A percentile compares a stretch with the other conserved stretches of the same genome.
Conservation (phyloP, 1,140 invertebrate genomes). For the Bombus terrestris region DNA sequence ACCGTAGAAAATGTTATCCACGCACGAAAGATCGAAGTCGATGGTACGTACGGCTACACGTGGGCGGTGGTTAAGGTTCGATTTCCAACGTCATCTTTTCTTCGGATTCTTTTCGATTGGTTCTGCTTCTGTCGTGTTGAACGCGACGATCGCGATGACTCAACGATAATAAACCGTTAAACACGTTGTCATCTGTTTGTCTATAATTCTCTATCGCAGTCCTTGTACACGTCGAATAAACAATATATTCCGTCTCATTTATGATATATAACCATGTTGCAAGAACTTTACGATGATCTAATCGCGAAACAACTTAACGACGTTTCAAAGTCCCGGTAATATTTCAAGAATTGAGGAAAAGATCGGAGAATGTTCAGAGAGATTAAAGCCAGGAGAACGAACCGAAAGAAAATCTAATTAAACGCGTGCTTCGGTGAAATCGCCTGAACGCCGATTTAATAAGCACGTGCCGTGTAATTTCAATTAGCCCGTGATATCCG, state of each 20-base stretch:
- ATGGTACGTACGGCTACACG: slow-evolving; percentile 32
- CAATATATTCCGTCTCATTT: neutral
- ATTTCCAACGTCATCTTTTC: slow-evolving; percentile 43
- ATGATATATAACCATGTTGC: neutral
- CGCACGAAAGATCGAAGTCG: slow-evolving; percentile 29
- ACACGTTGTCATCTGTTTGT: slow-evolving; percentile 1
- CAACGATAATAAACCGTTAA: slow-evolving; percentile 5
- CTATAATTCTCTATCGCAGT: neutral
- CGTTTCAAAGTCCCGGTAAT: neutral
- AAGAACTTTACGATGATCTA: slow-evolving; percentile 20
- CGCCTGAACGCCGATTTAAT: slow-evolving; percentile 37
- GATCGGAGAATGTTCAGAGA: neutral
- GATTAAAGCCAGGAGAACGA: too few species aligned
- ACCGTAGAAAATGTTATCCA: slow-evolving; percentile 49
- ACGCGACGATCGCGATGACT: neutral
- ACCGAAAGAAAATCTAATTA: slow-evolving; percentile 23
- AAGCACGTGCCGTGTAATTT: slow-evolving; percentile 53
- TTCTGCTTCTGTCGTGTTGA: too few species aligned
- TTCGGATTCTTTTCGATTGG: neutral
- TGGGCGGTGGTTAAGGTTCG: slow-evolving; percentile 60
- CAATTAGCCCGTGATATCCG: slow-evolving; percentile 39
- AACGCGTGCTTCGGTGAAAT: neutral
- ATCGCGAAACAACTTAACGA: slow-evolving; percentile 20
- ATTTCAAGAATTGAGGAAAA: neutral
- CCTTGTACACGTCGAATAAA: neutral